Conservation (phyloP, 2,113 vertebrate species). For the Burhinus oedicnemus region DNA sequence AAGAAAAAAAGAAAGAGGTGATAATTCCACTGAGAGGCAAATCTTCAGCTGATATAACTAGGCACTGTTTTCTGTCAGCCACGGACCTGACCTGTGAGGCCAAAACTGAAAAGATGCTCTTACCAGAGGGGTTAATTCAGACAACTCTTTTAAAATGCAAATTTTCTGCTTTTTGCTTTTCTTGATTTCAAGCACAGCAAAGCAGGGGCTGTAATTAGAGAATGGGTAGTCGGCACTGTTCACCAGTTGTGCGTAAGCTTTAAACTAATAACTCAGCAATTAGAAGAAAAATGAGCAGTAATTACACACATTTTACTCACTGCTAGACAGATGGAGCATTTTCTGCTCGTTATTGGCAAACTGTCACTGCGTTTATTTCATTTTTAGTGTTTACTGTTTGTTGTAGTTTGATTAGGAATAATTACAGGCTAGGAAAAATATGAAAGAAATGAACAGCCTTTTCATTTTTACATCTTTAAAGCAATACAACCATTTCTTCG, state of each 20-base stretch:
- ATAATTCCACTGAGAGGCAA: background rate
- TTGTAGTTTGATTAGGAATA: conserved; percentile 81
- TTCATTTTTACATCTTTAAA: conserved; percentile 58
- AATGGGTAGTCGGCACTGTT: conserved; percentile 66
- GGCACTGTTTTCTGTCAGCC: background rate
- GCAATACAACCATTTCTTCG: conserved; percentile 29
- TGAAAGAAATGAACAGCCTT: conserved; percentile 63
- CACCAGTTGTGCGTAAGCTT: conserved; percentile 76
- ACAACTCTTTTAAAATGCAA: conserved; percentile 39
- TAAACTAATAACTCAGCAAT: conserved; percentile 86
- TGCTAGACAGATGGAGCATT: conserved; percentile 82
- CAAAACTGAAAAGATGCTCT: background rate
- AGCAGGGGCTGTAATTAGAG: conserved; percentile 70
- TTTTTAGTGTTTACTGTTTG: conserved; percentile 82
- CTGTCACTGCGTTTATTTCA: conserved; percentile 79
- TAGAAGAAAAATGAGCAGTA: conserved; percentile 85
- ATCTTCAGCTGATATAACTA: background rate
- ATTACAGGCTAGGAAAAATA: conserved; percentile 79
- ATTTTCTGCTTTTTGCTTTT: conserved; percentile 25
- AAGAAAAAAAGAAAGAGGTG: background rate
- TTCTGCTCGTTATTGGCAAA: conserved; percentile 79
- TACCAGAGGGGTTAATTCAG: conserved; percentile 45
- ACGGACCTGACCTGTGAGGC: background rate
- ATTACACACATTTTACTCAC: conserved; percentile 81
- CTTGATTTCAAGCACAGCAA: conserved; percentile 57